Conservation (phyloP, 2,888 invertebrate genomes). For the Rhagophthalmus giganteus region DNA sequence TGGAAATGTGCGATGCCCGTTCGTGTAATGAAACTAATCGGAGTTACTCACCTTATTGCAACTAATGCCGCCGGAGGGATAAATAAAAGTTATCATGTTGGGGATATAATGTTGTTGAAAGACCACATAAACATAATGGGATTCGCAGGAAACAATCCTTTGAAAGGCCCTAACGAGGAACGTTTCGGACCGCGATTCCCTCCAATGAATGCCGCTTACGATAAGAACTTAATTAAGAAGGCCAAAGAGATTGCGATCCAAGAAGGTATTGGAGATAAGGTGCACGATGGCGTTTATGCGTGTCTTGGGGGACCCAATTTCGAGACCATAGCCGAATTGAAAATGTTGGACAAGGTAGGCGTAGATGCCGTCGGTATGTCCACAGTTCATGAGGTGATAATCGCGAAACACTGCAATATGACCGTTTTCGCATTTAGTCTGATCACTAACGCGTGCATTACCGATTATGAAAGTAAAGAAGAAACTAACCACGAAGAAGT, state of each 20-base stretch:
- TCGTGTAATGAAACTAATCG: conserved; percentile 93
- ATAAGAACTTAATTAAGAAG: conserved; percentile 68
- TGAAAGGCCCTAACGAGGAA: conserved; percentile 93
- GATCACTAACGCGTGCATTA: conserved; percentile 88
- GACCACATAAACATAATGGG: conserved; percentile 98
- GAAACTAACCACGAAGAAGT: conserved; percentile 58
- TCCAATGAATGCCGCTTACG: conserved; percentile 89
- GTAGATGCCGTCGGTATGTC: conserved; percentile 87
- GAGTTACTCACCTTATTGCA: conserved; percentile 84
- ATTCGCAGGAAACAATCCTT: conserved; percentile 90
- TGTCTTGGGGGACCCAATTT: conserved; percentile 94
- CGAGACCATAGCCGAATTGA: conserved; percentile 93
- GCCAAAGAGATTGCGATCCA: conserved; percentile 68
- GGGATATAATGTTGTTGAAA: conserved; percentile 94
- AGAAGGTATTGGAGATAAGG: conserved; percentile 65
- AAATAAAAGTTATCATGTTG: conserved; percentile 82
- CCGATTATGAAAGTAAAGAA: conserved; percentile 72
- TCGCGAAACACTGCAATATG: conserved; percentile 90
- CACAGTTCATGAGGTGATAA: conserved; percentile 76
- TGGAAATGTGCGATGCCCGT: conserved; percentile 95
- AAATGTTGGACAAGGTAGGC: conserved; percentile 78
- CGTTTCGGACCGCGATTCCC: conserved; percentile 94
- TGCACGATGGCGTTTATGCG: conserved; percentile 91
- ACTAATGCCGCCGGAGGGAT: conserved; percentile 98
- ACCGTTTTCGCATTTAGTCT: conserved; percentile 90